Evolutionary conservation across 2,888 invertebrate genomes (phyloP), one percentile per base, ranked within the genome.

Genomic region (Caradrina clavipalpis): DNA sequence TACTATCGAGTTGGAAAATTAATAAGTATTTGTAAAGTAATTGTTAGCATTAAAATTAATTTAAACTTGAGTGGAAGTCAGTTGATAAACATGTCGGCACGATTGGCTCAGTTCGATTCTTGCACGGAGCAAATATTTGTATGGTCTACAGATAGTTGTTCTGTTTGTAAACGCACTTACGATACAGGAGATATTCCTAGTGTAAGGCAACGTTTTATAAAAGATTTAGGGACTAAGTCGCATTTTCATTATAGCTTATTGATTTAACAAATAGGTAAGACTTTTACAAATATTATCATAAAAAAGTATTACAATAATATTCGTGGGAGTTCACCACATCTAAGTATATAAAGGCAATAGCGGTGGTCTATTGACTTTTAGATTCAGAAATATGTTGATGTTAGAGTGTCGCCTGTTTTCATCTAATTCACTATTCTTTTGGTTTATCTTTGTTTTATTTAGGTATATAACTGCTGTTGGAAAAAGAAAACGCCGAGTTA

Each of bases 341-440:
- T 15, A 42, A 42, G 42, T 42, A 26, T 1, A 13, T 42, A 39
- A 39, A 39, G 39, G 11, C 17, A 45, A 45, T 17, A 4, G 17
- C 17, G 39, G 8, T 11, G 11, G 39, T 8, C 21, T 51, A 51
- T 66, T 73, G 74, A 73, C 55, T 73, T 73, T 66, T 56, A 73
- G 50, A 73, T 73, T 60, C 35, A 39, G 55, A 50, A 50, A 59
- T 60, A 66, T 57, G n/a, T 58, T 50, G 21, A 57, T 65, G n/a
- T 39, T 39, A 26, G 26, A 59, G 59, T 15, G 15, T 35, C n/a
- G n/a, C 50, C 45, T 72, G 19, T 22, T 58, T 22, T 22, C 31
- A 35, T 50, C 3, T 13, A 2, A 17, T 45, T 42, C 42, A 50
- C 11, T 56, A 45, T 50, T 35, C 21, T 0, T 0, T 17, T 15